Percentiles rank a stretch among this genome's conserved stretches.
Conservation (phyloP, 2,888 invertebrate genomes). For the Cetonia aurata region DNA sequence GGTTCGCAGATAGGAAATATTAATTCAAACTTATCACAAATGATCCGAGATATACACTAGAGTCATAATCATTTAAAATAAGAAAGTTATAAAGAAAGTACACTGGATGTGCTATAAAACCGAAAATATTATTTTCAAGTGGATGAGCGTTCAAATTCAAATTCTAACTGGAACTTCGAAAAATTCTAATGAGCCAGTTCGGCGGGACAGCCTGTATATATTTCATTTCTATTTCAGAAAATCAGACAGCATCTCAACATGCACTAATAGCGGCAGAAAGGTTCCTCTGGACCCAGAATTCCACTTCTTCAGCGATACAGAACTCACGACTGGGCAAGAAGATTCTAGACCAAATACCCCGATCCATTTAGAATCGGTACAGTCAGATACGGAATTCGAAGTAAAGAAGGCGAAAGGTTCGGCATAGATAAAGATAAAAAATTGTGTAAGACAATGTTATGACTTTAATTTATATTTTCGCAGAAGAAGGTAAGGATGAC, state of each 20-base stretch:
- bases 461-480: constrained; percentile 1
- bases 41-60: too few species aligned
- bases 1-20: too few species aligned
- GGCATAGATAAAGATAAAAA: constrained; percentile 51
- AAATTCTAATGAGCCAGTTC: too few species aligned
- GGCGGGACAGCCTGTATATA: too few species aligned
- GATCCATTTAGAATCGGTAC: constrained; percentile 70
- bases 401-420: constrained; percentile 69
- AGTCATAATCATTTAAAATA: too few species aligned
- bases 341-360: constrained; percentile 81
- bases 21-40: too few species aligned
- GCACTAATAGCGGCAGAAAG: constrained; percentile 52
- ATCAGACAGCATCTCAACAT: constrained; percentile 41
- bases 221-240: constrained; percentile 41
- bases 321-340: constrained; percentile 79
- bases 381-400: constrained; percentile 96
- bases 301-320: constrained; percentile 95
- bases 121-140: too few species aligned
- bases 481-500: constrained; percentile 58
- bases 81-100: too few species aligned
- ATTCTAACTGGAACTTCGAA: too few species aligned
- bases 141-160: too few species aligned
- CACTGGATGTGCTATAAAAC: too few species aligned
- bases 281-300: constrained; percentile 75
- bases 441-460: background rate